Percentiles rank a stretch among this genome's conserved stretches.
Evolutionary conservation across 1,140 invertebrate genomes (phyloP).

Genomic region (Zaprionus nigranus): DNA sequence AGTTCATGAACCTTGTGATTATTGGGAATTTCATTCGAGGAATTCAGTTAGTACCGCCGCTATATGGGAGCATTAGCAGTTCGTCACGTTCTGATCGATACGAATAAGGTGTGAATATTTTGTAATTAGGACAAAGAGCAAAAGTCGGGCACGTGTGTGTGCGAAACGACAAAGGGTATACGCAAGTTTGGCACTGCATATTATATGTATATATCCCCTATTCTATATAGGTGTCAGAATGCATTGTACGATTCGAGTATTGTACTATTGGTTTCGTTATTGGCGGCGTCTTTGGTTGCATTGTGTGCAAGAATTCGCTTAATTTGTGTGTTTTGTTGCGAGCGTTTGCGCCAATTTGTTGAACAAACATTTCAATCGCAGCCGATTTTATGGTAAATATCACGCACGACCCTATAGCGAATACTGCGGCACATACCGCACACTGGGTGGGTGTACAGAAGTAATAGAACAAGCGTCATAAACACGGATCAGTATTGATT

Average conservation of each 20-base stretch:
- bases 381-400: conserved; percentile 62
- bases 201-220: not conserved
- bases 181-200: not conserved
- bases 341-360: conserved; percentile 71
- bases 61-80: not conserved
- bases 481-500: conserved; percentile 12
- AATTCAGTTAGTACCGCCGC: not conserved
- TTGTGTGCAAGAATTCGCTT: conserved; percentile 67
- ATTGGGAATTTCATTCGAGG: not conserved
- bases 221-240: conserved; percentile 41
- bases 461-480: not conserved
- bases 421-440: not conserved
- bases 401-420: conserved; percentile 55
- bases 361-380: conserved; percentile 63
- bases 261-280: not conserved
- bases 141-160: not conserved
- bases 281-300: conserved; percentile 45
- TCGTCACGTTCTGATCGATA: not conserved
- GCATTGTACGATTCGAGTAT: conserved; percentile 21
- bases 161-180: not conserved
- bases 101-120: not conserved
- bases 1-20: conserved; percentile 35
- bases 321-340: conserved; percentile 56
- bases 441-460: not conserved
- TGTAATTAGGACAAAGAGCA: conserved; percentile 6